Evolutionary conservation across 2,113 vertebrate genomes (phyloP).

Genomic region (Oostethus manadensis): DNA sequence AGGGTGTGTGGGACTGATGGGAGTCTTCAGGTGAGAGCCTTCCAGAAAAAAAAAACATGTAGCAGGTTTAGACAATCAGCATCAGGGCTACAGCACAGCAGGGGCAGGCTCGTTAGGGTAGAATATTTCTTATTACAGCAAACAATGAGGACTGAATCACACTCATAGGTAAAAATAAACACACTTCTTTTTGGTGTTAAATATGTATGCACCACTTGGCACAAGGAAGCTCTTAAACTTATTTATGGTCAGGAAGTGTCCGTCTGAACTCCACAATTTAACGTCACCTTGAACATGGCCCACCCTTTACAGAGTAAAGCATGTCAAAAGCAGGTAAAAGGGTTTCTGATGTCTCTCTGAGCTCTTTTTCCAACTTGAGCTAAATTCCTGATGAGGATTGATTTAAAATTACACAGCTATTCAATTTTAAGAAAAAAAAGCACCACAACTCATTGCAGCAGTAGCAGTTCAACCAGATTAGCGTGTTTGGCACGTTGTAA

Average conservation of each 20-base stretch:
- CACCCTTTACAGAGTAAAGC: conserved; percentile 27
- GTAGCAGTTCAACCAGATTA: conserved; percentile 10
- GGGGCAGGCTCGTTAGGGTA: background rate
- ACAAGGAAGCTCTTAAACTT: conserved; percentile 29
- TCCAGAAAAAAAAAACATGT: conserved; percentile 28
- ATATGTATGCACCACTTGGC: conserved; percentile 48
- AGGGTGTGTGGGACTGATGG: conserved; percentile 47
- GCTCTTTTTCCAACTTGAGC: background rate
- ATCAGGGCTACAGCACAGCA: background rate
- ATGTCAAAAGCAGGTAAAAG: conserved; percentile 15
- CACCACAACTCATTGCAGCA: conserved; percentile 34
- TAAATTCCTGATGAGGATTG: conserved; percentile 30
- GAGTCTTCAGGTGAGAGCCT: conserved; percentile 58
- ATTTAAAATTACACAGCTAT: conserved; percentile 33
- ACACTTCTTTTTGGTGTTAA: conserved; percentile 25
- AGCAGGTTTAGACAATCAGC: conserved; percentile 23
- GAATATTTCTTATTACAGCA: background rate
- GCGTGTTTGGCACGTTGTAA: conserved; percentile 28
- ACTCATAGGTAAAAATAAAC: conserved; percentile 49
- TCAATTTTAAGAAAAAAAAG: conserved; percentile 13
- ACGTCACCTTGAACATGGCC: conserved; percentile 1
- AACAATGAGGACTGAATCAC: conserved; percentile 25
- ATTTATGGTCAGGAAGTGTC: conserved; percentile 17
- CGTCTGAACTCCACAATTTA: conserved; percentile 1
- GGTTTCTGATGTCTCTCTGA: background rate